phyloP scores from a whole-genome alignment of 2,113 vertebrate species.

The Melanerpes aurifrons region DNA sequence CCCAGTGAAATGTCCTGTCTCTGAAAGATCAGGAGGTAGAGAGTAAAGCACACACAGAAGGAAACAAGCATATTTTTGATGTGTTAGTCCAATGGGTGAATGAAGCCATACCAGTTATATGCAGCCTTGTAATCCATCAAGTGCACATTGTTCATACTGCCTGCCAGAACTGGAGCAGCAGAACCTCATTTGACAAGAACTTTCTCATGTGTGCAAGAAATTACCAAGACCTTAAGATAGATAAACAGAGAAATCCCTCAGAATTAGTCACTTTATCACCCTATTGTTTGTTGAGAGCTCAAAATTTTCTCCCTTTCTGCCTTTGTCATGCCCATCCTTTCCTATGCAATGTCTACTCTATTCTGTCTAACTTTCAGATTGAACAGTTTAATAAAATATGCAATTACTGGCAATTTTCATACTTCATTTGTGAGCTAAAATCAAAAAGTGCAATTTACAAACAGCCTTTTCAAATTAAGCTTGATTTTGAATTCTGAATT shows the following conservation, averaged over 20 bases:
- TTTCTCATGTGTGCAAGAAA: neutral
- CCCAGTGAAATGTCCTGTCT: neutral
- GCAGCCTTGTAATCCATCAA: neutral
- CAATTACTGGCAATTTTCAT: neutral
- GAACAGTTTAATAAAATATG: neutral
- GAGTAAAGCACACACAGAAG: neutral
- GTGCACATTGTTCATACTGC: neutral
- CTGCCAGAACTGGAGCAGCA: neutral
- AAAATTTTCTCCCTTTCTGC: neutral
- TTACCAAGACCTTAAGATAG: neutral
- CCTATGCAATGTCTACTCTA: neutral
- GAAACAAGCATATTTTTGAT: neutral
- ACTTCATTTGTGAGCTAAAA: neutral
- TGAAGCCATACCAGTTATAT: neutral
- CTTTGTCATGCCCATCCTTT: neutral
- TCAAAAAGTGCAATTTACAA: neutral
- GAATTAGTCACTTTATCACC: neutral
- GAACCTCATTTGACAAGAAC: neutral
- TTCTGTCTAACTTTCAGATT: neutral
- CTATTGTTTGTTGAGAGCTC: neutral
- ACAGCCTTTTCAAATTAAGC: neutral
- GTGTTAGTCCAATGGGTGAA: neutral
- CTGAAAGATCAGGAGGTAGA: neutral
- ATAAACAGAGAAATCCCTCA: neutral
- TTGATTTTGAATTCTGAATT: neutral